phyloP scores from a whole-genome alignment of 2,797 vertebrate genomes.

The Gallinago nigripennis region DNA sequence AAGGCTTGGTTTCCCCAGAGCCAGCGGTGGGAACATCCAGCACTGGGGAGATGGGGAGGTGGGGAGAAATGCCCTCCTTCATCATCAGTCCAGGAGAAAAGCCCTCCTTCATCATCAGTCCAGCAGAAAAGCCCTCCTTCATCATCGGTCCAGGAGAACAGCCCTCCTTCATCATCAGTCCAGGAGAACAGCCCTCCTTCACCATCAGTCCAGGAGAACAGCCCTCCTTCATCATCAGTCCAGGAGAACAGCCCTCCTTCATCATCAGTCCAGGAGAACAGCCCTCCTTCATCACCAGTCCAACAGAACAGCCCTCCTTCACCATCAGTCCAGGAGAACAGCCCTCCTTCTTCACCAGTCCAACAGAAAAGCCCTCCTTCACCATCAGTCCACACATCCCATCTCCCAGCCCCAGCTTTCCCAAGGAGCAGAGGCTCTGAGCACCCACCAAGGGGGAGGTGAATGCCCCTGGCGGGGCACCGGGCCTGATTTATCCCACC shows the following conservation, averaged over 20 bases:
- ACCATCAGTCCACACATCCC: constrained; percentile 11
- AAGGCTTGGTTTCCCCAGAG: constrained; percentile 65
- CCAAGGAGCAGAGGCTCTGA: neutral
- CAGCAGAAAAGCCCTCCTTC: neutral
- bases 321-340: neutral
- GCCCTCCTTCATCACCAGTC: no score
- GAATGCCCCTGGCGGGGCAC: accelerated
- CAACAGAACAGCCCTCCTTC: neutral
- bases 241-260: no score
- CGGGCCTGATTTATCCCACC: neutral
- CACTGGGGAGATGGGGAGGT: neutral
- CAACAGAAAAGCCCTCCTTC: neutral
- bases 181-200: no score
- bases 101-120: no score
- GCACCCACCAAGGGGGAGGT: neutral
- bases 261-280: no score
- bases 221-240: constrained; percentile 37
- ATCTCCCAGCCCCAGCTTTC: neutral
- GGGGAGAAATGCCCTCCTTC: constrained; percentile 1
- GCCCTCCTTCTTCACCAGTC: no score
- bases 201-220: no score
- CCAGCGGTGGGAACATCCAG: constrained; percentile 58
- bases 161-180: constrained; percentile 28
- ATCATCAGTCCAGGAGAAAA: no score
- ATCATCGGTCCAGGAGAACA: neutral